Percentiles rank a stretch among this genome's conserved stretches.
These are phyloP conservation scores for Notodonta ziczac DNA, from an alignment of 2,888 invertebrate genomes.

Conservation along the genomic window DNA sequence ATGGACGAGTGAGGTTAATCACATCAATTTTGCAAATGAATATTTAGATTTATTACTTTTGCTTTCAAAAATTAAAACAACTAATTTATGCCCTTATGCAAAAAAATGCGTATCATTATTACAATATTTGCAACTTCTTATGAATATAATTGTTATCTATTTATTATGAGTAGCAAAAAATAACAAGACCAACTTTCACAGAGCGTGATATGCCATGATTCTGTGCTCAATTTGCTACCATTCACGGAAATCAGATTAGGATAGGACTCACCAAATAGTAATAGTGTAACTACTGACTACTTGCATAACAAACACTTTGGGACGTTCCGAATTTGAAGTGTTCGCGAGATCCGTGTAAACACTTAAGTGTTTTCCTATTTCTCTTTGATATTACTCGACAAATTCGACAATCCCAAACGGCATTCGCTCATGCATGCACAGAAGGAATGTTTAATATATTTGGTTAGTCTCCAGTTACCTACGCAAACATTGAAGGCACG, in stretches of 20 bases:
- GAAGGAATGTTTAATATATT: slow-evolving; percentile 68
- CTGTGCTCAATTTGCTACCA: background rate
- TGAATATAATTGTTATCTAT: too few species aligned
- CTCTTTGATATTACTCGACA: slow-evolving; percentile 52
- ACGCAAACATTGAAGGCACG: slow-evolving; percentile 61
- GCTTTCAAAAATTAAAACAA: too few species aligned
- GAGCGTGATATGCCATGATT: background rate
- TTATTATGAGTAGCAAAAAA: too few species aligned
- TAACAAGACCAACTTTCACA: too few species aligned
- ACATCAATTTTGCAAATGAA: too few species aligned
- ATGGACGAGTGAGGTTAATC: too few species aligned
- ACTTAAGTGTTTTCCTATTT: slow-evolving; percentile 58
- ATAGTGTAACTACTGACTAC: slow-evolving; percentile 18
- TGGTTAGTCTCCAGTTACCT: slow-evolving; percentile 54
- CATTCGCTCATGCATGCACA: slow-evolving; percentile 43
- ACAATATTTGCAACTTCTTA: too few species aligned
- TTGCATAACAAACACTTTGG: slow-evolving; percentile 25
- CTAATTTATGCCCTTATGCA: too few species aligned
- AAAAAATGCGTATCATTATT: too few species aligned
- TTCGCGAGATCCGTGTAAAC: slow-evolving; percentile 45
- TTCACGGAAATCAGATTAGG: background rate
- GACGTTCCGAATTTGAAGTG: slow-evolving; percentile 32
- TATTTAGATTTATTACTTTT: too few species aligned
- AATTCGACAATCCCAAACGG: slow-evolving; percentile 45
- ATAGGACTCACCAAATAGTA: slow-evolving; percentile 7